These are phyloP conservation scores for Diarsia rubi DNA, from an alignment of 2,888 invertebrate species.

Conservation along the genomic window DNA sequence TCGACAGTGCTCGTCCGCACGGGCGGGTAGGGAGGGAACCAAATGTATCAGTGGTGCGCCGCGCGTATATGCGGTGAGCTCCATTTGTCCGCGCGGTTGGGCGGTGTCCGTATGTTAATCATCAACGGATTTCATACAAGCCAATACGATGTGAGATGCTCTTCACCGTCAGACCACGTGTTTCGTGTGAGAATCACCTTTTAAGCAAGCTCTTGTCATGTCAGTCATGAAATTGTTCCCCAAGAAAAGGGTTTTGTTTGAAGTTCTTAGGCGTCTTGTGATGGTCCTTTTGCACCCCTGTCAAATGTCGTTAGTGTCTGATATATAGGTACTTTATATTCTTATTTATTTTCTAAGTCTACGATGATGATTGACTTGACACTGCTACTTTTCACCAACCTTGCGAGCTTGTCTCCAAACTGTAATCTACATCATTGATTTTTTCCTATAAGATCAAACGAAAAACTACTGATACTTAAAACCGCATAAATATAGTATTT, in stretches of 20 bases:
- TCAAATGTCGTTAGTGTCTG: neutral
- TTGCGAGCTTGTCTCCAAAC: neutral
- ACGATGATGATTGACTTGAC: neutral
- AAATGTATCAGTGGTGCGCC: neutral
- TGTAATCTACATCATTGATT: no score
- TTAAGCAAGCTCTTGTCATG: neutral
- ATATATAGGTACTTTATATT: neutral
- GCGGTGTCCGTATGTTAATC: neutral
- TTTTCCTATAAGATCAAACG: neutral
- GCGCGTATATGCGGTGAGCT: neutral
- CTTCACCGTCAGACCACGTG: neutral
- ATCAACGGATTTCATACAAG: neutral
- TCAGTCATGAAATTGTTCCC: neutral
- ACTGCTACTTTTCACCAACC: neutral
- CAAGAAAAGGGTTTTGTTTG: constrained; percentile 10
- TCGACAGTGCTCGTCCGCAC: neutral
- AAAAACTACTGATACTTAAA: neutral
- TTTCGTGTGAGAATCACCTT: neutral
- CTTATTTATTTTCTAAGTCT: neutral
- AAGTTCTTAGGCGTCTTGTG: neutral
- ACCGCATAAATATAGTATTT: neutral
- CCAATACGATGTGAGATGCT: neutral
- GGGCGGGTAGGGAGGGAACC: neutral
- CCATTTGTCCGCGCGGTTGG: neutral
- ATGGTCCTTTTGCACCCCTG: neutral